Percentiles rank a stretch among this genome's conserved stretches.
Conservation (phyloP, 53 echinoderm and acorn worm genomes). For the Crossaster papposus region DNA sequence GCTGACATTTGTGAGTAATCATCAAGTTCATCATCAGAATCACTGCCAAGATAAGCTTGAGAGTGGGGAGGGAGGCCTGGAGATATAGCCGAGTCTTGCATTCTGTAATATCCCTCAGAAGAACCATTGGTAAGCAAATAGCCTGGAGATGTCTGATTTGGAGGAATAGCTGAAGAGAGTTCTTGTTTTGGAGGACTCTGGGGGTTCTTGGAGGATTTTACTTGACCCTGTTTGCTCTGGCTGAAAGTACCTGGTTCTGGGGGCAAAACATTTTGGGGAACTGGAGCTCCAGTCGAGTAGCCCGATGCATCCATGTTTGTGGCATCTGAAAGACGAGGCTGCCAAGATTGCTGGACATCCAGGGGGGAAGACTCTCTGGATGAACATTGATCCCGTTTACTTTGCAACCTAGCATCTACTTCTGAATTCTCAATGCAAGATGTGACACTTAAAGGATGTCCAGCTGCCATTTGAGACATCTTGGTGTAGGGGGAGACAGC, state of each 20-base stretch:
- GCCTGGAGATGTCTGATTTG: neutral
- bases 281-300: neutral
- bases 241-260: neutral
- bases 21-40: neutral
- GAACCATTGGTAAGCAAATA: neutral
- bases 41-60: neutral
- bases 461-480: constrained; percentile 11
- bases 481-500: constrained; percentile 19
- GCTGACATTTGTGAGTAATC: neutral
- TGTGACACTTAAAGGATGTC: neutral
- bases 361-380: neutral
- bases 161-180: neutral
- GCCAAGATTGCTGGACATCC: neutral
- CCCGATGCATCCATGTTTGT: neutral
- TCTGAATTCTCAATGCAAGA: neutral
- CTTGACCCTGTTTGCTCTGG: neutral
- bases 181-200: neutral
- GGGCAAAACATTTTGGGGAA: neutral
- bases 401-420: neutral
- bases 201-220: too few relatives aligned
- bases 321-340: neutral
- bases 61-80: neutral
- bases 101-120: neutral
- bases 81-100: neutral
- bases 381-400: neutral